phyloP scores from a whole-genome alignment of 2,888 invertebrate species.

The Mesorhabditis spiculigera region DNA sequence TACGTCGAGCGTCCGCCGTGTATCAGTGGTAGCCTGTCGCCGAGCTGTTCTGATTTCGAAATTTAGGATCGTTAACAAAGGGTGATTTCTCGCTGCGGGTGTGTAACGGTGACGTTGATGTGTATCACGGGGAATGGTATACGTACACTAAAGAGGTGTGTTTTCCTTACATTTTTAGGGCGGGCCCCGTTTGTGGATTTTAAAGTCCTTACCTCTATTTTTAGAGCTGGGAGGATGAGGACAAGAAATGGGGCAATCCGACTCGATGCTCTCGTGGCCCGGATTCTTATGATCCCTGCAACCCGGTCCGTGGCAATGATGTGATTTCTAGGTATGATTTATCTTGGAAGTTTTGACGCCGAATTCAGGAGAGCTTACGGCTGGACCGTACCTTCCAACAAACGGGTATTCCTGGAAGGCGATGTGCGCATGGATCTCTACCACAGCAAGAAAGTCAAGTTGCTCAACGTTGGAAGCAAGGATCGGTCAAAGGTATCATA shows the following conservation, averaged over 20 bases:
- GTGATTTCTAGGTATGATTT: conserved; percentile 29
- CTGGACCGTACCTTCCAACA: conserved; percentile 47
- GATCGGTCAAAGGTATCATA: background rate
- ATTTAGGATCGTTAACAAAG: conserved; percentile 61
- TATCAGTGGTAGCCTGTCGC: conserved; percentile 3
- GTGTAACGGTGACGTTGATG: conserved; percentile 45
- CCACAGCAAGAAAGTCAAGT: conserved; percentile 7
- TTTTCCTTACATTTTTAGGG: background rate
- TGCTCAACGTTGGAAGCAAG: conserved; percentile 13
- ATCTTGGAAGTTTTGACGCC: background rate
- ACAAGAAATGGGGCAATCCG: background rate
- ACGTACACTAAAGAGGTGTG: conserved; percentile 25
- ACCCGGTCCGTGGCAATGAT: conserved; percentile 14
- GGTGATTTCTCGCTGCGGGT: conserved; percentile 39
- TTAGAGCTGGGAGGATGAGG: too few relatives aligned
- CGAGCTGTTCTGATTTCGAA: background rate
- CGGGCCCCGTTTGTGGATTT: background rate
- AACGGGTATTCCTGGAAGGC: conserved; percentile 66
- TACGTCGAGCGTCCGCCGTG: conserved; percentile 69
- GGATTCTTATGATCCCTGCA: conserved; percentile 28
- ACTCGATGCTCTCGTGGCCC: conserved; percentile 3
- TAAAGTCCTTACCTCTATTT: background rate
- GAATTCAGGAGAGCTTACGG: conserved; percentile 42
- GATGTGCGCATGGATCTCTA: conserved; percentile 88
- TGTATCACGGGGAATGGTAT: conserved; percentile 38